Percentiles rank a stretch among this genome's conserved stretches.
phyloP scores from a whole-genome alignment of 2,888 invertebrate genomes.

The Cabera pusaria region DNA sequence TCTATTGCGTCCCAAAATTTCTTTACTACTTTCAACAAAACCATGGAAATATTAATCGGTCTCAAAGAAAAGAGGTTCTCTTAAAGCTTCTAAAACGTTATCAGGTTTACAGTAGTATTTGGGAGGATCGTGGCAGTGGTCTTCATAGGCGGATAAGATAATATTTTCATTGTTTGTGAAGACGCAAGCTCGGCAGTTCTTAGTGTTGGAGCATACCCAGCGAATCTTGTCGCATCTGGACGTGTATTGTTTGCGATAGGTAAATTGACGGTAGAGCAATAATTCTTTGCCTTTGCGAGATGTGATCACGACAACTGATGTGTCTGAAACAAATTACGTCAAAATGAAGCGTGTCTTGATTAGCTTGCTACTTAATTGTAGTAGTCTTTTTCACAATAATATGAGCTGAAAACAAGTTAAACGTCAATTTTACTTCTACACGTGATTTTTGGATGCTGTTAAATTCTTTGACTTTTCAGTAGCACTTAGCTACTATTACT shows the following conservation, averaged over 20 bases:
- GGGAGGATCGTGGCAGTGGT: conserved; percentile 67
- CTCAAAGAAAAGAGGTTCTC: conserved; percentile 51
- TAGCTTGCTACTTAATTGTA: no score
- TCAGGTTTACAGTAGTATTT: conserved; percentile 69
- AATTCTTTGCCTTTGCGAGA: conserved; percentile 74
- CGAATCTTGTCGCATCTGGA: conserved; percentile 49
- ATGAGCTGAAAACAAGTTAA: no score
- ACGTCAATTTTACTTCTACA: no score
- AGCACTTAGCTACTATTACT: no score
- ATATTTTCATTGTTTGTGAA: conserved; percentile 59
- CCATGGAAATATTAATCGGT: no score
- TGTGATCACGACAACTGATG: conserved; percentile 64
- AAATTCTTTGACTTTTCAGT: no score
- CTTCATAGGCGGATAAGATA: conserved; percentile 56
- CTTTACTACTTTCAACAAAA: no score
- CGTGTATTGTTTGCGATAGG: conserved; percentile 67
- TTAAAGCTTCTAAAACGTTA: conserved; percentile 59
- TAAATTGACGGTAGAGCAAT: conserved; percentile 63
- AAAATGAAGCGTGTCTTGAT: no score
- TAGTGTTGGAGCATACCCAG: conserved; percentile 71
- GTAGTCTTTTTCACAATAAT: no score
- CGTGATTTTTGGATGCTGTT: no score
- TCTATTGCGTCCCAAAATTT: no score
- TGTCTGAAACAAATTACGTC: conserved; percentile 45
- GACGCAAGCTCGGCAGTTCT: conserved; percentile 66